These are phyloP conservation scores for Dallia pectoralis DNA, from an alignment of 2,797 vertebrate genomes.

Conservation along the genomic window DNA sequence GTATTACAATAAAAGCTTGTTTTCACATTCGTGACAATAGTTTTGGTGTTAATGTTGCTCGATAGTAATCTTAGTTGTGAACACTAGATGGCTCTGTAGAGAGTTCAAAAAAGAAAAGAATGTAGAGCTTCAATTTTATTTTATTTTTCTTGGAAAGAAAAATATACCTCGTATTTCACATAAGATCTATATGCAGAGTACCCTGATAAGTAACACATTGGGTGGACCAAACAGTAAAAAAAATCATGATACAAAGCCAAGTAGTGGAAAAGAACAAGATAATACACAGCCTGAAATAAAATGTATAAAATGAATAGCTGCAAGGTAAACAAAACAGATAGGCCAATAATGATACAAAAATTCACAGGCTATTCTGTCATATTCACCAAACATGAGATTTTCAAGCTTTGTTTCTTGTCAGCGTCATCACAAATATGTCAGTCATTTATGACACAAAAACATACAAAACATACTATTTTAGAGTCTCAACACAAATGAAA, in stretches of 20 bases:
- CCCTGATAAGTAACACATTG: slow-evolving; percentile 40
- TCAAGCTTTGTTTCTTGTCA: slow-evolving; percentile 10
- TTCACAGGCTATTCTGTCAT: slow-evolving; percentile 25
- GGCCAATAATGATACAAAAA: slow-evolving; percentile 15
- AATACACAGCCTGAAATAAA: slow-evolving; percentile 6
- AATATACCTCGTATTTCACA: slow-evolving; percentile 63
- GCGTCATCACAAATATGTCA: slow-evolving; percentile 1
- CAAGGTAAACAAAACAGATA: slow-evolving; percentile 44
- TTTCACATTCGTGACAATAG: slow-evolving; percentile 5
- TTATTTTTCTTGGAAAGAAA: slow-evolving; percentile 66
- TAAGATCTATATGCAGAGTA: slow-evolving; percentile 59
- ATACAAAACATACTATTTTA: slow-evolving; percentile 41
- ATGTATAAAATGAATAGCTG: slow-evolving; percentile 30
- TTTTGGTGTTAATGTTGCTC: slow-evolving; percentile 23
- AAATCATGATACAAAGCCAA: slow-evolving; percentile 49
- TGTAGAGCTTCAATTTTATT: not conserved
- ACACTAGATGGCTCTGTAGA: slow-evolving; percentile 19
- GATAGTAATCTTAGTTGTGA: not conserved
- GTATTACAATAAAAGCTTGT: not conserved
- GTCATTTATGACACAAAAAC: slow-evolving; percentile 33
- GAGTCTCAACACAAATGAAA: slow-evolving; percentile 44
- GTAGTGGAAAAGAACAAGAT: slow-evolving; percentile 22
- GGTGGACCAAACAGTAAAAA: slow-evolving; percentile 18
- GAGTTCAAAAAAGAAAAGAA: slow-evolving; percentile 1
- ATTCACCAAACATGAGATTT: slow-evolving; percentile 25